Base-by-base conservation (phyloP, 2,797 vertebrate genomes). In the Jordanella pulchra region DNA sequence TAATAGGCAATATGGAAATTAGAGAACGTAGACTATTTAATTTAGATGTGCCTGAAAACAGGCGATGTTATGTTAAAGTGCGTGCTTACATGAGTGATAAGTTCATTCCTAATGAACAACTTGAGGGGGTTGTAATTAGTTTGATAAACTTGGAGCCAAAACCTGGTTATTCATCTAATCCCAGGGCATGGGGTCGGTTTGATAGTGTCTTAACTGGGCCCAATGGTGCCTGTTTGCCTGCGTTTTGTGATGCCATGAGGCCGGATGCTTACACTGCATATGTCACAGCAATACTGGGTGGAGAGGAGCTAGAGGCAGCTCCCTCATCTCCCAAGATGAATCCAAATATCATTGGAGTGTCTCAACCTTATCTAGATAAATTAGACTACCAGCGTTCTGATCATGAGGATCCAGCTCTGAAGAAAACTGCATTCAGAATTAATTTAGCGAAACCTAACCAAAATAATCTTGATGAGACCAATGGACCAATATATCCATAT, bases 61-160 rank as follows among this genome's bases (percentile, higher is more conserved):
- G 97, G 27, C 96, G 98, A 32, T 99, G 98, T 91, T 99, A 97
- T 1, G 96, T 99, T 56, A 99, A 99, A 89, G 97, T 99, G 18
- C 93, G 98, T 18, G 95, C 97, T 4, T 99, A 98, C 83, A 96
- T 95, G 95, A 99, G 94, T 3, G 97, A 99, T 81, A 98, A 97
- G 69, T 99, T 99, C 83, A 86, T 95, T 60, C 79, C 95, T 23
- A 86, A 53, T 1, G 98, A 99, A 89, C 98, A 99, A 83, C 85
- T 99, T 75, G 96, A 98, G 61, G 97, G 97, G 12, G 96, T 98
- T 2, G 96, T 99, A 17, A 86, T 99, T 81, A 97, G 76, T 45
- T 89, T 99, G 42, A 92, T 99, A 84, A 99, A 99, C 86, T 84
- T 99, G 71, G 98, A 99, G 84, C 97, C 98, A 0, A 95, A 94